These are phyloP conservation scores for Drosophila kanekoi DNA, from an alignment of 2,888 invertebrate genomes.

Conservation along the genomic window DNA sequence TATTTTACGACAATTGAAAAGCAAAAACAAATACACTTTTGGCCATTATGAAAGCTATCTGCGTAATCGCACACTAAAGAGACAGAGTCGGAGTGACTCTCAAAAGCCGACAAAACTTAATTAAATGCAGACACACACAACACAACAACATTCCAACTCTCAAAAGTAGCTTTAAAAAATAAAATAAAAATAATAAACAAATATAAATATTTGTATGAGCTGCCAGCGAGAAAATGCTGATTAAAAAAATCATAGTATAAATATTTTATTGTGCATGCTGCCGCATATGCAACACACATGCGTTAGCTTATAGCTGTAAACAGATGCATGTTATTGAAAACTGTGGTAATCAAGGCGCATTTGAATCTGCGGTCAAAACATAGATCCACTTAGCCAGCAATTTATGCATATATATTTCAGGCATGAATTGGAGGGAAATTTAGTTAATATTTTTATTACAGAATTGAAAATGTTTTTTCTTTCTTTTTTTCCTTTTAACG, in stretches of 20 bases:
- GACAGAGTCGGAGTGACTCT: slow-evolving; percentile 18
- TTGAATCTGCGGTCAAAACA: slow-evolving; percentile 5
- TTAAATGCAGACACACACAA: slow-evolving; percentile 63
- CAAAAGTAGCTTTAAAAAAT: slow-evolving; percentile 14
- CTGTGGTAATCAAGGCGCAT: not conserved
- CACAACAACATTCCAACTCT: not conserved
- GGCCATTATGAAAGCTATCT: slow-evolving; percentile 52
- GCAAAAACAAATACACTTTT: slow-evolving; percentile 31
- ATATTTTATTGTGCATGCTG: slow-evolving; percentile 5
- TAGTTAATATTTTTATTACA: not conserved
- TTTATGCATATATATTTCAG: not conserved
- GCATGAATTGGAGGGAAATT: not conserved
- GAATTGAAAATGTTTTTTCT: not conserved
- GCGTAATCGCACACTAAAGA: slow-evolving; percentile 33
- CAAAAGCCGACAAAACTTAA: slow-evolving; percentile 73
- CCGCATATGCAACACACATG: not conserved
- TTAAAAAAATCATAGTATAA: slow-evolving; percentile 5
- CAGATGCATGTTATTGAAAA: not conserved
- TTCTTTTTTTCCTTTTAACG: no score
- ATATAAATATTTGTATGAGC: slow-evolving; percentile 26
- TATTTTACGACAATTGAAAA: slow-evolving; percentile 53
- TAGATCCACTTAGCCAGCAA: slow-evolving; percentile 12
- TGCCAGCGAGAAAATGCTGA: slow-evolving; percentile 4
- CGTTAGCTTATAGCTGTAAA: not conserved
- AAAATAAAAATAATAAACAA: slow-evolving; percentile 10